Conservation (phyloP, 2,888 invertebrate genomes). For the Drosophila neutralis region DNA sequence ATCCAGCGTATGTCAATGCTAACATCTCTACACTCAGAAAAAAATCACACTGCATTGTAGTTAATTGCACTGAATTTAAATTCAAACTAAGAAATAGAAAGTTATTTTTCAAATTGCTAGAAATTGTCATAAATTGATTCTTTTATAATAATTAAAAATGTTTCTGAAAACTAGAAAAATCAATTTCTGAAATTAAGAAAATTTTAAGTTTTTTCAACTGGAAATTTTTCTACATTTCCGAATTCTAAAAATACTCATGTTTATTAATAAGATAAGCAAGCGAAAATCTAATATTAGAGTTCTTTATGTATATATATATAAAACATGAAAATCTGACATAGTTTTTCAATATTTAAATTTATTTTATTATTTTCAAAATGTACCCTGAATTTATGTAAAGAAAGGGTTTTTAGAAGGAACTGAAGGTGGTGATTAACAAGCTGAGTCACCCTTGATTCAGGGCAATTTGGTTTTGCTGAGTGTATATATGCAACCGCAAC, state of each 20-base stretch:
- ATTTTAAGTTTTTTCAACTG: neutral
- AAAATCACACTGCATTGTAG: neutral
- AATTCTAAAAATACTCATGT: neutral
- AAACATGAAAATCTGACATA: neutral
- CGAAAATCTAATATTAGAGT: neutral
- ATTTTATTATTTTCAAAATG: neutral
- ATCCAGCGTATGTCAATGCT: constrained; percentile 59
- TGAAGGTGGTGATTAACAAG: neutral
- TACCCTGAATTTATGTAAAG: neutral
- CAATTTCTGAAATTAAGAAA: neutral
- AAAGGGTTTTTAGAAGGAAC: too few relatives aligned
- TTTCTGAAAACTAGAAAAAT: neutral
- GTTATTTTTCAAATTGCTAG: neutral
- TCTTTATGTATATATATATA: neutral
- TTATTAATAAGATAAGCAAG: neutral
- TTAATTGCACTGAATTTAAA: neutral
- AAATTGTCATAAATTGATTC: too few relatives aligned
- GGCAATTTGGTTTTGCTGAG: neutral
- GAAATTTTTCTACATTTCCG: neutral
- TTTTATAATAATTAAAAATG: neutral
- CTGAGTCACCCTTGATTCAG: neutral
- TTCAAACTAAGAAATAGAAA: neutral
- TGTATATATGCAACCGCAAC: neutral
- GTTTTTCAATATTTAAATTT: neutral
- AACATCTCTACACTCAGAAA: constrained; percentile 27